These are phyloP conservation scores for Xanthia togata DNA, from an alignment of 2,888 invertebrate species.

Conservation along the genomic window DNA sequence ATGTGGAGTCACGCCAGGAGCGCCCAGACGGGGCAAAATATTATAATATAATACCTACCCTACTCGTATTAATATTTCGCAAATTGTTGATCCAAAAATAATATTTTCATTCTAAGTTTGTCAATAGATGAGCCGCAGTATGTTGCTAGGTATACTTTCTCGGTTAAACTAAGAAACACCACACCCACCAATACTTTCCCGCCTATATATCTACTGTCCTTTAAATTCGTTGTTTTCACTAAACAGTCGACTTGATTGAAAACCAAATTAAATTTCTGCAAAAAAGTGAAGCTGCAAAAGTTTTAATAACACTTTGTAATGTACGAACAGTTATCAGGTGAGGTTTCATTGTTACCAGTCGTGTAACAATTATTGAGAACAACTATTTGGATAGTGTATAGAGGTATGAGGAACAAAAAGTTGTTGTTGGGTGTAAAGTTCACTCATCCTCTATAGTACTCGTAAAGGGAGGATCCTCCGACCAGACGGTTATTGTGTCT, in stretches of 20 bases:
- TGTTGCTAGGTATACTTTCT: not conserved
- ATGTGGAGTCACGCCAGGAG: not conserved
- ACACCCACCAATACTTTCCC: not conserved
- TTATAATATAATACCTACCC: no score
- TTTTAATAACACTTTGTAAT: conserved; percentile 7
- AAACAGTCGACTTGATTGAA: conserved; percentile 27
- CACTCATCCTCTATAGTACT: no score
- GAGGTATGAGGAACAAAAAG: no score
- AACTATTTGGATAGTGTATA: not conserved
- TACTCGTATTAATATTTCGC: not conserved
- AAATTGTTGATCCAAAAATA: not conserved
- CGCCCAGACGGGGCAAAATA: no score
- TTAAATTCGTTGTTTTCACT: conserved; percentile 10
- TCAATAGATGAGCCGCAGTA: not conserved
- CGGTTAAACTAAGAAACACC: not conserved
- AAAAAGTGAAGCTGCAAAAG: conserved; percentile 18
- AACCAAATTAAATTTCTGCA: conserved; percentile 31
- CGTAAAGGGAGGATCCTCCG: no score
- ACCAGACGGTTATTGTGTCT: no score
- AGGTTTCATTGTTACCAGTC: conserved; percentile 4
- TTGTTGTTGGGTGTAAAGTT: no score
- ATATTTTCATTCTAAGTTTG: no score
- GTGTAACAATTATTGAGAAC: conserved; percentile 23
- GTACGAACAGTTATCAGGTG: not conserved
- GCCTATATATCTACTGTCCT: no score